phyloP scores from a whole-genome alignment of 2,113 vertebrate species.

The Perognathus longimembris region DNA sequence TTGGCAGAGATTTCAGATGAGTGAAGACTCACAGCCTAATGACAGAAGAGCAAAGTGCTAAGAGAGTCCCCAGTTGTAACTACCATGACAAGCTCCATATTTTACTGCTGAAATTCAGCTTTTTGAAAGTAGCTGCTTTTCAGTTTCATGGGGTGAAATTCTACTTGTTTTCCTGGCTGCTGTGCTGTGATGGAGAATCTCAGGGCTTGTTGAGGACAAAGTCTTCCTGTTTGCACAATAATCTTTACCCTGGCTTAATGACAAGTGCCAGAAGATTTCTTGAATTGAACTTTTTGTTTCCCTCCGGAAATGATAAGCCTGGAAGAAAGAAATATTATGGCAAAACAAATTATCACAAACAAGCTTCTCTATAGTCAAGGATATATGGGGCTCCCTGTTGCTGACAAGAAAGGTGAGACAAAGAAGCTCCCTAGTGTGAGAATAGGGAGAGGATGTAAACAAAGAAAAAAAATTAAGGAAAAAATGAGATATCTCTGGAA shows the following conservation, averaged over 20 bases:
- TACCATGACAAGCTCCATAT: slow-evolving; percentile 14
- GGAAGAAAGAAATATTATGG: background rate
- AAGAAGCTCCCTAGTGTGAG: background rate
- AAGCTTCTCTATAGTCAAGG: background rate
- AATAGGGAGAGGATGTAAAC: background rate
- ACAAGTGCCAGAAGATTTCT: background rate
- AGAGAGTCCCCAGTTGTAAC: background rate
- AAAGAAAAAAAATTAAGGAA: background rate
- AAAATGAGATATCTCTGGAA: background rate
- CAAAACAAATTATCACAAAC: slow-evolving; percentile 28
- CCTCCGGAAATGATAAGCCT: slow-evolving; percentile 43
- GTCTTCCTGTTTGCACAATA: slow-evolving; percentile 48
- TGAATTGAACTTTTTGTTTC: slow-evolving; percentile 26
- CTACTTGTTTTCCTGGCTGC: slow-evolving; percentile 44
- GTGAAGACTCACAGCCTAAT: slow-evolving; percentile 34
- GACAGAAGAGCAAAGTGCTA: background rate
- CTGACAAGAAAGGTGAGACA: background rate
- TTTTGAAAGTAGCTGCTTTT: background rate
- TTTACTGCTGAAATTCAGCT: slow-evolving; percentile 36
- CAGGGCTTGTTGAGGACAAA: background rate
- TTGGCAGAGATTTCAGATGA: slow-evolving; percentile 52
- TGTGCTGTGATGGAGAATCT: background rate
- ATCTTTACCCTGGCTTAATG: slow-evolving; percentile 51
- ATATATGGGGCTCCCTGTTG: background rate
- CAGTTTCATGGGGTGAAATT: slow-evolving; percentile 35